phyloP scores from a whole-genome alignment of 1,140 invertebrate species.

The Heliconius eleuchia region DNA sequence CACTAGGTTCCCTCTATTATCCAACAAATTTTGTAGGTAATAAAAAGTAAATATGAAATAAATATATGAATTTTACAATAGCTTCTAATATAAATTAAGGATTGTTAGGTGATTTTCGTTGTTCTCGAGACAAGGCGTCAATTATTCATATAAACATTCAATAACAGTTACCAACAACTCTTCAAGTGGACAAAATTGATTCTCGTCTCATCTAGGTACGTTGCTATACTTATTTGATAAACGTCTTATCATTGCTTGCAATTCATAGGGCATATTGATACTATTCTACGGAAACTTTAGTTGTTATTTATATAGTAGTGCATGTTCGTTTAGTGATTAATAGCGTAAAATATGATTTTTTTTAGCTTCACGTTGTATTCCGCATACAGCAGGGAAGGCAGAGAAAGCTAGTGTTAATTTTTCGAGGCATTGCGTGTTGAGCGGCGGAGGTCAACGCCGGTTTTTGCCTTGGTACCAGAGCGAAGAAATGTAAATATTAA shows the following conservation, averaged over 20 bases:
- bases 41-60: not conserved
- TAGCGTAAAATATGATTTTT: too few species aligned
- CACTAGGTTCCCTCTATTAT: too few species aligned
- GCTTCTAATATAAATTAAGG: too few species aligned
- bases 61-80: too few species aligned
- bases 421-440: too few species aligned
- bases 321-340: not conserved
- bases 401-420: too few species aligned
- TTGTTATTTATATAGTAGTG: not conserved
- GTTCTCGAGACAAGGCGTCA: not conserved
- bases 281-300: not conserved
- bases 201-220: not conserved
- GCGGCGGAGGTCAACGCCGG: too few species aligned
- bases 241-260: constrained; percentile 1
- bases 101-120: not conserved
- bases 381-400: too few species aligned
- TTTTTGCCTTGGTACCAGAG: too few species aligned
- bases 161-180: not conserved
- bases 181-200: not conserved
- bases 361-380: too few species aligned
- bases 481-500: too few species aligned
- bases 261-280: constrained; percentile 1
- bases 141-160: not conserved
- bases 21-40: not conserved
- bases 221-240: not conserved